phyloP scores from a whole-genome alignment of 2,888 invertebrate species.

The Megamerina dolium region DNA sequence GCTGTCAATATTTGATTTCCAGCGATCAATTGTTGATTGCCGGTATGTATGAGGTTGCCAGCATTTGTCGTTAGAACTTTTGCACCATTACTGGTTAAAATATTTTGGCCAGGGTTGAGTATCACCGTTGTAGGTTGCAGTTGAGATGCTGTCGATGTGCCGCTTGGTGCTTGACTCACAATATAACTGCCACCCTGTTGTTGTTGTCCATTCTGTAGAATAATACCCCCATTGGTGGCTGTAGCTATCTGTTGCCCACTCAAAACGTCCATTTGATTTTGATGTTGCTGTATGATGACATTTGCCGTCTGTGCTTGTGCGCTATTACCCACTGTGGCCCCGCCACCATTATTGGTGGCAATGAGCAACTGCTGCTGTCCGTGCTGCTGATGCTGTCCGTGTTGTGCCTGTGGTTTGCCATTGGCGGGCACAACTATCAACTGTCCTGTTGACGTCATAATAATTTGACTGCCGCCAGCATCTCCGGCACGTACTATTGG shows the following conservation, averaged over 20 bases:
- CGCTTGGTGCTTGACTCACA: conserved; percentile 23
- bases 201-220: conserved; percentile 28
- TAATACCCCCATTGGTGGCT: conserved; percentile 24
- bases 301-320: conserved; percentile 20
- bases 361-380: conserved; percentile 18
- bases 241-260: conserved; percentile 24
- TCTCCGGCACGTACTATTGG: conserved; percentile 30
- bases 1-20: conserved; percentile 26
- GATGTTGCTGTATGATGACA: conserved; percentile 25
- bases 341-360: conserved; percentile 14
- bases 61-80: conserved; percentile 29
- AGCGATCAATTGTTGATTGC: conserved; percentile 23
- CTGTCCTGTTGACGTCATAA: conserved; percentile 50
- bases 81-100: conserved; percentile 29
- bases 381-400: conserved; percentile 26
- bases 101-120: conserved; percentile 31
- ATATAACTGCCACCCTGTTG: conserved; percentile 31
- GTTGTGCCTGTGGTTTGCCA: conserved; percentile 28
- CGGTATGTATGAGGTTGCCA: conserved; percentile 30
- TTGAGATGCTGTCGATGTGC: conserved; percentile 14
- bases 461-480: conserved; percentile 38
- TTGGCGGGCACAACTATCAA: conserved; percentile 44
- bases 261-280: conserved; percentile 21
- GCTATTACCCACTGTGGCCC: conserved; percentile 15
- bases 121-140: conserved; percentile 35